These are phyloP conservation scores for Amia ocellicauda DNA, from an alignment of 2,113 vertebrate species.

Conservation along the genomic window DNA sequence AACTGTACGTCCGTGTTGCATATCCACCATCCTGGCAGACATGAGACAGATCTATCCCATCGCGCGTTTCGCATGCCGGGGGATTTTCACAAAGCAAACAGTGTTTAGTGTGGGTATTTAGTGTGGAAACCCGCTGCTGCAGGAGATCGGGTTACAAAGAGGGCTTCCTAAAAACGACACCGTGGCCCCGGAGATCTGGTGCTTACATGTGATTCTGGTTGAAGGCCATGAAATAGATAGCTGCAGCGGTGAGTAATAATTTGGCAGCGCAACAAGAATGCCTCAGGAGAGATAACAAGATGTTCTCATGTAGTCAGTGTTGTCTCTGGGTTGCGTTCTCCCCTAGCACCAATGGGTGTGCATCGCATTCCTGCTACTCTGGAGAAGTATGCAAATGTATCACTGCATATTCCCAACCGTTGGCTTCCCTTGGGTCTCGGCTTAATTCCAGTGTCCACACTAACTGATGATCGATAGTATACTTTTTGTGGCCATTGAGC, in stretches of 20 bases:
- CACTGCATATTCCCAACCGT: no score
- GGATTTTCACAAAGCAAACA: slow-evolving; percentile 72
- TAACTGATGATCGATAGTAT: no score
- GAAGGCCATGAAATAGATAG: slow-evolving; percentile 57
- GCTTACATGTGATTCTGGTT: slow-evolving; percentile 55
- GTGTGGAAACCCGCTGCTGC: slow-evolving; percentile 57
- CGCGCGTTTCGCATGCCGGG: slow-evolving; percentile 53
- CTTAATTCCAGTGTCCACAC: no score
- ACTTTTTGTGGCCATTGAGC: no score
- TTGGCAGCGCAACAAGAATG: slow-evolving; percentile 54
- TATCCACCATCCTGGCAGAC: slow-evolving; percentile 8
- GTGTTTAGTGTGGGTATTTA: slow-evolving; percentile 63
- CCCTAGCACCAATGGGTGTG: background rate
- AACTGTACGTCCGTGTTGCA: background rate
- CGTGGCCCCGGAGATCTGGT: slow-evolving; percentile 39
- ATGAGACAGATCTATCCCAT: slow-evolving; percentile 43
- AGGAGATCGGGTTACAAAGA: slow-evolving; percentile 65
- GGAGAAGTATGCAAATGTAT: background rate
- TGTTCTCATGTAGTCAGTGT: slow-evolving; percentile 41
- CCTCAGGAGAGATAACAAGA: slow-evolving; percentile 38
- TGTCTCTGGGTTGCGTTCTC: slow-evolving; percentile 35
- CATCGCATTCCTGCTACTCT: background rate
- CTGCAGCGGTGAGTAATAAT: slow-evolving; percentile 60
- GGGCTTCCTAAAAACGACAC: slow-evolving; percentile 23
- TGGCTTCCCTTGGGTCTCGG: no score